These are phyloP conservation scores for Spodoptera littoralis DNA, from an alignment of 2,888 invertebrate species.

Conservation along the genomic window DNA sequence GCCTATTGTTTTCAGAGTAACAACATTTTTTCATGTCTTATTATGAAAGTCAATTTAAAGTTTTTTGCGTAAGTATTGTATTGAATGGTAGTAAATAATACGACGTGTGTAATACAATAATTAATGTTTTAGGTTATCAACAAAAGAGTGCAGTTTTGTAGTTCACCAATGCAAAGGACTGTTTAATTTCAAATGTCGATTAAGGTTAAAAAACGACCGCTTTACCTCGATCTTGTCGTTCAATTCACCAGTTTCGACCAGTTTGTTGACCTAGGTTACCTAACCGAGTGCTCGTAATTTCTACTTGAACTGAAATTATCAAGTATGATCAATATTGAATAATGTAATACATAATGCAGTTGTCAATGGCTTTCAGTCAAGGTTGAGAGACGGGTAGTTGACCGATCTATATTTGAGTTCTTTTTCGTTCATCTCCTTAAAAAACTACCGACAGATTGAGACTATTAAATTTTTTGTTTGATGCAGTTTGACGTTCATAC, in stretches of 20 bases:
- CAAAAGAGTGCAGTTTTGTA: too few relatives aligned
- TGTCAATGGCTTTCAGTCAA: conserved; percentile 25
- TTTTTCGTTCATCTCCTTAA: too few relatives aligned
- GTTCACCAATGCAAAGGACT: too few relatives aligned
- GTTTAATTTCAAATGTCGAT: too few relatives aligned
- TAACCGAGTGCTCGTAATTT: conserved; percentile 4
- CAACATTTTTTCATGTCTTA: conserved; percentile 14
- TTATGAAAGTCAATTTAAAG: conserved; percentile 21
- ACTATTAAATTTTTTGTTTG: too few relatives aligned
- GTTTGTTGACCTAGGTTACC: conserved; percentile 27
- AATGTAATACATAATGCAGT: neutral
- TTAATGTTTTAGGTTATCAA: neutral
- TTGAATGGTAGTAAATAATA: neutral
- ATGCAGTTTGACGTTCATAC: too few relatives aligned
- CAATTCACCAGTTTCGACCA: neutral
- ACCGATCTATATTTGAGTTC: too few relatives aligned
- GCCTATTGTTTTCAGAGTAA: conserved; percentile 31
- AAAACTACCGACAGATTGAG: too few relatives aligned
- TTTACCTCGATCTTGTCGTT: neutral
- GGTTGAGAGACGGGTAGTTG: neutral
- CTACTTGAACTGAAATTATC: neutral
- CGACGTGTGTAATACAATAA: neutral
- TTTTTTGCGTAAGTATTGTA: conserved; percentile 7
- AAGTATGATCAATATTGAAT: neutral
- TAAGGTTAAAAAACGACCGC: too few relatives aligned